Evolutionary conservation across 1,140 invertebrate genomes (phyloP).

Genomic region (Myzus persicae): DNA sequence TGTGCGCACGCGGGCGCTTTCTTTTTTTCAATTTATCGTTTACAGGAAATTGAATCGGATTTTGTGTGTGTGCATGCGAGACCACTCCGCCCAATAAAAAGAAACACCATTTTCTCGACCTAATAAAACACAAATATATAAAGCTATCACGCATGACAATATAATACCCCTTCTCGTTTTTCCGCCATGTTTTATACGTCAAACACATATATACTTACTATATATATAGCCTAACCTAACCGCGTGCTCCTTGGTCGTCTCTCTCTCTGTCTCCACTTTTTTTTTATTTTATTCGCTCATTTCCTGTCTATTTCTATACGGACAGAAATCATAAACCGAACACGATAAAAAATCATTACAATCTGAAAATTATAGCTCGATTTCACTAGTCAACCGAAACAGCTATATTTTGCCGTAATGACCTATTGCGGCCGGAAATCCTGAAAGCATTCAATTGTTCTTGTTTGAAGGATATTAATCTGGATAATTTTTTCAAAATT

Average conservation of each 20-base stretch:
- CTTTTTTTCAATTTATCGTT: constrained; percentile 57
- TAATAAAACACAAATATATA: constrained; percentile 58
- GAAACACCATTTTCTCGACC: constrained; percentile 51
- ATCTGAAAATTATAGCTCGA: constrained; percentile 23
- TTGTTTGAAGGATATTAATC: constrained; percentile 2
- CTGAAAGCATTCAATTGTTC: constrained; percentile 21
- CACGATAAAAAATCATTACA: constrained; percentile 52
- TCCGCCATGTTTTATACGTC: constrained; percentile 50
- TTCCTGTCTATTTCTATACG: constrained; percentile 34
- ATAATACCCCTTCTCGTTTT: constrained; percentile 40
- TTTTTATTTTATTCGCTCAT: constrained; percentile 54
- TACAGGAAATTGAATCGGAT: constrained; percentile 58
- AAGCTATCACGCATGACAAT: constrained; percentile 54
- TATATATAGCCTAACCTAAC: not conserved
- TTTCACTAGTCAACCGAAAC: constrained; percentile 55
- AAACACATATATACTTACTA: not conserved
- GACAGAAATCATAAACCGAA: constrained; percentile 43
- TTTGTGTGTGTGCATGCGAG: constrained; percentile 49
- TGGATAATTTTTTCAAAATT: not conserved
- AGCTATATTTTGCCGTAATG: constrained; percentile 37
- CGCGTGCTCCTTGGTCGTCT: not conserved
- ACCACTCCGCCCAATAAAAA: constrained; percentile 54
- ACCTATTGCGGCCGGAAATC: constrained; percentile 44
- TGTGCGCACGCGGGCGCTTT: not conserved
- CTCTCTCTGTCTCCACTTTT: not conserved